Evolutionary conservation across 2,113 vertebrate species (phyloP), one percentile per base, ranked within the genome.

Genomic region (Crotalus horridus): DNA sequence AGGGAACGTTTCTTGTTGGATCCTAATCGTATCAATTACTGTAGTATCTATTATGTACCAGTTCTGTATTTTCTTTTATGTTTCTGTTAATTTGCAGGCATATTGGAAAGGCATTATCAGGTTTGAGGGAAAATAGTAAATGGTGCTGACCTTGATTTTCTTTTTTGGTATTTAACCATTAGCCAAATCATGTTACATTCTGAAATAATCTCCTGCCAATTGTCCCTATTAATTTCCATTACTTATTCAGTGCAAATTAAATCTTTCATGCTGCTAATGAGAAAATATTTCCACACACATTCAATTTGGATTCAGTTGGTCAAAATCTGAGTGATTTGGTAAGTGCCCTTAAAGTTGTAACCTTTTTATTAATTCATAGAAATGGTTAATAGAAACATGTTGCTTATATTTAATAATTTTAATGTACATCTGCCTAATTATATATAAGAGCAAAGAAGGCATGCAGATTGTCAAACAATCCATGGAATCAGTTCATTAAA

Each of bases 1-100:
- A 97, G 98, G 98, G 98, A 98, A 96, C 97, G 97, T 81, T 97
- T 97, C 97, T 98, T 97, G 97, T 98, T 98, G 98, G 98, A 98
- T 98, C 97, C 98, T 98, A 98, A 98, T 98, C 97, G 98, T 96
- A 98, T 98, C 98, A 98, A 98, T 98, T 98, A 69, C n/a, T 69
- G 29, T 69, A 98, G 98, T 98, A 98, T 98, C 97, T 98, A 97
- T 97, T 98, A 97, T 98, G 98, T 99, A 98, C 98, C 98, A 98
- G 97, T 96, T 96, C 93, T 51, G 89, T 95, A 94, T 94, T 91
- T 95, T 95, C 96, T 96, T 43, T 95, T 97, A 93, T 94, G 95
- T 95, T 97, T 95, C 97, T 97, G 93, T 91, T 95, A 97, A 97
- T 95, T 97, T 97, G 92, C 89, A 96, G 95, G 95, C 95, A 96